phyloP scores from a whole-genome alignment of 1,140 invertebrate species.

The Rhagoletis pomonella region DNA sequence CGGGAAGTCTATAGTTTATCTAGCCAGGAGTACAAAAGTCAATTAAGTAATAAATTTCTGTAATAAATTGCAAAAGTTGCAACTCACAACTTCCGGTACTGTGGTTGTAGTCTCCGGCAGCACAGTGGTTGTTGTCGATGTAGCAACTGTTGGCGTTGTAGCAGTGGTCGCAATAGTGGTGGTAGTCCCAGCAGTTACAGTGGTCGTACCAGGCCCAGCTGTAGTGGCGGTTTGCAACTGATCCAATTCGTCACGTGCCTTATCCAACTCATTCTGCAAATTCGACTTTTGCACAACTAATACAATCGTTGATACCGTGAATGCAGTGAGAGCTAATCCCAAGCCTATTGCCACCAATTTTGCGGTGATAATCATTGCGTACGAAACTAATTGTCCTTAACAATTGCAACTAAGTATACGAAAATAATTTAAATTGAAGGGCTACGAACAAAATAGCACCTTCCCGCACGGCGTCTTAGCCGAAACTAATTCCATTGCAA shows the following conservation, averaged over 20 bases:
- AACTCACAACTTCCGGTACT: slow-evolving; percentile 31
- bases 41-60: slow-evolving; percentile 6
- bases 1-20: slow-evolving; percentile 79
- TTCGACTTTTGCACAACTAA: slow-evolving; percentile 70
- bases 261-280: slow-evolving; percentile 62
- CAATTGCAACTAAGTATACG: not conserved
- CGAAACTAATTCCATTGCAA: not conserved
- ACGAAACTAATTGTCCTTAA: not conserved
- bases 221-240: slow-evolving; percentile 58
- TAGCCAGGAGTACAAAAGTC: not conserved
- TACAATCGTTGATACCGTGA: slow-evolving; percentile 74
- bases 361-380: slow-evolving; percentile 67
- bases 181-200: not conserved
- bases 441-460: not conserved
- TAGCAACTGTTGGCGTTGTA: not conserved
- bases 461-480: not conserved
- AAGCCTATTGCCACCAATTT: slow-evolving; percentile 67
- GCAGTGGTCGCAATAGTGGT: slow-evolving; percentile 23
- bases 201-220: not conserved
- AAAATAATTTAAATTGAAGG: not conserved
- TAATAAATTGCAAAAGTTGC: not conserved
- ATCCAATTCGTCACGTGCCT: slow-evolving; percentile 66
- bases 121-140: slow-evolving; percentile 34
- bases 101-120: slow-evolving; percentile 35
- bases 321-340: slow-evolving; percentile 69